Evolutionary conservation across 2,113 vertebrate genomes (phyloP).

Genomic region (Saccopteryx bilineata): DNA sequence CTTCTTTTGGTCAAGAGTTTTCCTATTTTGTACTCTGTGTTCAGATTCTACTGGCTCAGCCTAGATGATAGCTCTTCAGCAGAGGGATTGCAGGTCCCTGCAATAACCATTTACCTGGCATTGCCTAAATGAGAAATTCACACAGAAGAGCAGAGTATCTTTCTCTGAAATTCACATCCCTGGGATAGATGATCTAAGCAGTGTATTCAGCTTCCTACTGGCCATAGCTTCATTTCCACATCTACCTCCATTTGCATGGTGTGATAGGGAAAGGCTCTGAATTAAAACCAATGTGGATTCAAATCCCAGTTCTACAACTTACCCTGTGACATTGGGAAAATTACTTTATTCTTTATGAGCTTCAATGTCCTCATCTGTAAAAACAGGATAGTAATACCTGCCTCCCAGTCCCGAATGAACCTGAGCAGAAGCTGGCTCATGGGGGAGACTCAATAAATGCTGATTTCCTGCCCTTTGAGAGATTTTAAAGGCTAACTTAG

Average conservation of each 20-base stretch:
- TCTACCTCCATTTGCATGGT: neutral
- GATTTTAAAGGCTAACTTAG: slow-evolving; percentile 31
- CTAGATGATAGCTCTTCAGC: neutral
- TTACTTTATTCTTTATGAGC: slow-evolving; percentile 44
- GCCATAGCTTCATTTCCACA: neutral
- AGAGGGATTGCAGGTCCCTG: neutral
- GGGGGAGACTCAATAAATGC: neutral
- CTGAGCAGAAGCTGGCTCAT: slow-evolving; percentile 1
- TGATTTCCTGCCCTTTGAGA: slow-evolving; percentile 20
- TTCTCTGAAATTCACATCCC: neutral
- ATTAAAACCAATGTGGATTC: slow-evolving; percentile 41
- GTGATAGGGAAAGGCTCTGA: neutral
- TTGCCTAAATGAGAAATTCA: neutral
- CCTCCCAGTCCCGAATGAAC: slow-evolving; percentile 22
- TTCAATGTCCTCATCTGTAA: neutral
- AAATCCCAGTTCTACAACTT: slow-evolving; percentile 52
- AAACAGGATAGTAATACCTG: slow-evolving; percentile 24
- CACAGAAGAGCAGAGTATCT: neutral
- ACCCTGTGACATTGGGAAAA: neutral
- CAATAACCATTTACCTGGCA: neutral
- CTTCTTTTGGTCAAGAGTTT: neutral
- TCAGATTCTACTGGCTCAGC: neutral
- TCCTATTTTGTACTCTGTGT: neutral
- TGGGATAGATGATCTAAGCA: neutral
- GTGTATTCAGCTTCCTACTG: neutral